Percentiles rank a stretch among this genome's conserved stretches.
Conservation (phyloP, 2,113 vertebrate genomes). For the Formicarius rufipectus region DNA sequence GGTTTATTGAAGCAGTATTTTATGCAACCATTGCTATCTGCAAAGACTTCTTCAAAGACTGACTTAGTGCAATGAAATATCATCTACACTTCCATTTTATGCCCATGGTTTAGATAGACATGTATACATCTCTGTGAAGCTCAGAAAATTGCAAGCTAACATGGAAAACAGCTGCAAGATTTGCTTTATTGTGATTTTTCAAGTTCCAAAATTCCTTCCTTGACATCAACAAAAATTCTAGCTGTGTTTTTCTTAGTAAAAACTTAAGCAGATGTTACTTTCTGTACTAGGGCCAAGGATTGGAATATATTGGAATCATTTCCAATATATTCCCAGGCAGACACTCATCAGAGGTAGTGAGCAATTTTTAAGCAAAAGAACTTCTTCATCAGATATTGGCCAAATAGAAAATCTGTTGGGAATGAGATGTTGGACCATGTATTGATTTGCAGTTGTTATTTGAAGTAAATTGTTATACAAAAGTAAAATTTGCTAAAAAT, state of each 20-base stretch:
- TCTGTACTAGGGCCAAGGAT: background rate
- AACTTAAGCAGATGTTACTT: background rate
- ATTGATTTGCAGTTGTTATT: background rate
- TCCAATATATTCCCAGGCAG: background rate
- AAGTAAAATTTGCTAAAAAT: background rate
- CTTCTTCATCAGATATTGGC: background rate
- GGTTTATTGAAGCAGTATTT: background rate
- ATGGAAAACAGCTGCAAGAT: background rate
- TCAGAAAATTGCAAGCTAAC: background rate
- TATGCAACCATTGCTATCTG: background rate
- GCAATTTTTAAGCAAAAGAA: background rate
- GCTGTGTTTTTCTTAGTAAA: background rate
- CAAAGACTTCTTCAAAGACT: background rate
- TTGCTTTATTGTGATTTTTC: background rate
- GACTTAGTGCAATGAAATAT: background rate
- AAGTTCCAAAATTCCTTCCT: background rate
- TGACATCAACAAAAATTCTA: background rate
- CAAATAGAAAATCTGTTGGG: background rate
- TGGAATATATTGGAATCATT: no score
- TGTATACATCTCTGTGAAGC: background rate
- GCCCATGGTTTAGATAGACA: background rate
- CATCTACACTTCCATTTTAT: background rate
- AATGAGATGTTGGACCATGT: background rate
- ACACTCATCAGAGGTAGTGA: background rate
- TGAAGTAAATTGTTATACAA: background rate